Evolutionary conservation across 2,113 vertebrate species (phyloP), one percentile per base, ranked within the genome.

Genomic region (Platichthys stellatus): DNA sequence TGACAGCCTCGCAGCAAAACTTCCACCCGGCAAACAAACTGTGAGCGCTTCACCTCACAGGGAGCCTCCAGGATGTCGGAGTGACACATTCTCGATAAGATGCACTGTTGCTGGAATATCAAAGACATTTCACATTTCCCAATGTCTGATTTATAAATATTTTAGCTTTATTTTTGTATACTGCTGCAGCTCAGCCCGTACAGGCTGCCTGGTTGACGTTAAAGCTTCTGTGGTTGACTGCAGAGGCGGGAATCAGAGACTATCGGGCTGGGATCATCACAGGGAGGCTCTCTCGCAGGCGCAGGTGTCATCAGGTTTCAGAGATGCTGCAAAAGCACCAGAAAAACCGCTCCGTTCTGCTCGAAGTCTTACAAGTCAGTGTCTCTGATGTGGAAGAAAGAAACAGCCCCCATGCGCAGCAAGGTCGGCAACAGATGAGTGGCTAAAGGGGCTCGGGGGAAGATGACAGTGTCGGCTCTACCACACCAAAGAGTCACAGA

Each of bases 361-460:
- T 72, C 21, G 6, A 43, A 61, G 60, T 64, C 67, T 65, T 53
- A 40, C 59, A 56, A 78, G 64, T 62, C 75, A n/a, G 63, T 12
- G 75, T 70, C 51, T 82, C 5, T 90, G 81, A 84, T 71, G 86
- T 86, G 88, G 74, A 80, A 73, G 80, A 76, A 54, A 79, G 80
- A 76, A 82, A 78, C 63, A 24, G 74, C 76, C 71, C 74, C 82
- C 82, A 84, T 80, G 84, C 72, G 81, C 58, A 4, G 51, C 69
- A 86, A 77, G 88, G 86, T 90, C 84, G 61, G 79, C 73, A 61
- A 75, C 77, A 87, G 85, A 89, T 85, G 88, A 91, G 76, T 72
- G 76, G 71, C 79, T 87, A 82, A 84, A 83, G 79, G 79, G 64
- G 80, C 86, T 90, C 23, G 21, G 64, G 85, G 89, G 83, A 67